Evolutionary conservation across 2,888 invertebrate genomes (phyloP), one percentile per base, ranked within the genome.

Genomic region (Eupithecia abbreviata): DNA sequence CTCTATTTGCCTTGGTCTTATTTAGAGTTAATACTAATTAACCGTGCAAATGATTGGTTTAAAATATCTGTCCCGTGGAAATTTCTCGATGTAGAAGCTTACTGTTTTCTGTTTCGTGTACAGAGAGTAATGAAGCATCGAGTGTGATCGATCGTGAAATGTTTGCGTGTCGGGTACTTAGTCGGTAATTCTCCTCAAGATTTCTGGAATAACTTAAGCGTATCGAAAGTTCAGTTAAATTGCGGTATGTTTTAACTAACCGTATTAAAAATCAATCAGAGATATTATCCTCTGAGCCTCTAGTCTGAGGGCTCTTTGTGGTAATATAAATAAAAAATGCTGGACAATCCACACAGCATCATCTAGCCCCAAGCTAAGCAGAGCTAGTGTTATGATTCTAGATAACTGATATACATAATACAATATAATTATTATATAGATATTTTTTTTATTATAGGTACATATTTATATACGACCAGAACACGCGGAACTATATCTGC

Each of bases 121-220:
- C 13, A 66, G 65, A 62, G 65, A 55, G 75, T 73, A 76, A 76
- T 74, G 49, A 51, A 66, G 71, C 77, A 79, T 81, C 75, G 76
- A 68, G 73, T 72, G 70, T 71, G 82, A 83, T 84, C 82, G 80
- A 82, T 81, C 83, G 84, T 84, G 83, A 85, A 88, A 87, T 83
- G 78, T 81, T 84, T 74, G 86, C 85, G 83, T 87, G 84, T 80
- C 80, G 74, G 75, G 81, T 84, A 81, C 81, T 79, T 81, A 84
- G 84, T 84, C 76, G 78, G 77, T 70, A 10, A 49, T 76, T 78
- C 77, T 77, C 18, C 58, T 66, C 6, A 58, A 72, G 74, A 82
- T 83, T 83, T 81, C 85, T 84, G 76, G 77, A 82, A 76, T 73
- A 71, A 41, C 71, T 78, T 83, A 62, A 79, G 80, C 77, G 47